Base-by-base conservation (phyloP, 1,140 invertebrate species). In the Papilio helenus region DNA sequence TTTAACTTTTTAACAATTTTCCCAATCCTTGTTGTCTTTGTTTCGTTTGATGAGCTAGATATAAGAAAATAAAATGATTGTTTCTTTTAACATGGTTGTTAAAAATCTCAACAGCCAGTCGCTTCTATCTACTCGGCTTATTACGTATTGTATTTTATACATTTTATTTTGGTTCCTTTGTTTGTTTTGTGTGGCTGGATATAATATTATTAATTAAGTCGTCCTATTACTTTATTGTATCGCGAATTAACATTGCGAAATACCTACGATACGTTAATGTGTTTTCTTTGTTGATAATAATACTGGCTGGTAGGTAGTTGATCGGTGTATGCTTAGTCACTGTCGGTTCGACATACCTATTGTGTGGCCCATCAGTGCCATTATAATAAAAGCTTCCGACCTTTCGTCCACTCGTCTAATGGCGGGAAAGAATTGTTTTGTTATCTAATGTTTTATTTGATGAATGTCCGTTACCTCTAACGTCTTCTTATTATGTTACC, bases 361-460 rank as follows among this genome's bases (percentile, higher is more conserved):
- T 88, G 83, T 88, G 82, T 78, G 29, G 79, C 42, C 74, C 84
- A 80, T 86, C 81, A 82, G 81, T 83, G 72, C 80, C 65, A 84
- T 78, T 83, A 84, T 79, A 46, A 81, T 85, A 88, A 88, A 83
- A 78, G 82, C 79, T 86, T 83, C 81, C 79, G 80, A 82, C 44
- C 34, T 80, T 83, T 81, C 74, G 82, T 79, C 49, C 18, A 72
- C 26, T 68, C 26, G 79, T 76, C 68, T 80, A 79, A 80, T 80
- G 58, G 61, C 61, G 23, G 23, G 1, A 20, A 55, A 29, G 61
- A 68, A 68, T 68, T 72, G 71, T 72, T 72, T 72, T 72, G 71
- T 72, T 72, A 44, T 72, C 61, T 68, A 16, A 26, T 16, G 23
- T 68, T 14, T 12, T 65, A 26, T 65, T 68, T 34, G 61, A 68